Evolutionary conservation across 1,140 invertebrate species (phyloP).

Genomic region (Streblospio benedicti): DNA sequence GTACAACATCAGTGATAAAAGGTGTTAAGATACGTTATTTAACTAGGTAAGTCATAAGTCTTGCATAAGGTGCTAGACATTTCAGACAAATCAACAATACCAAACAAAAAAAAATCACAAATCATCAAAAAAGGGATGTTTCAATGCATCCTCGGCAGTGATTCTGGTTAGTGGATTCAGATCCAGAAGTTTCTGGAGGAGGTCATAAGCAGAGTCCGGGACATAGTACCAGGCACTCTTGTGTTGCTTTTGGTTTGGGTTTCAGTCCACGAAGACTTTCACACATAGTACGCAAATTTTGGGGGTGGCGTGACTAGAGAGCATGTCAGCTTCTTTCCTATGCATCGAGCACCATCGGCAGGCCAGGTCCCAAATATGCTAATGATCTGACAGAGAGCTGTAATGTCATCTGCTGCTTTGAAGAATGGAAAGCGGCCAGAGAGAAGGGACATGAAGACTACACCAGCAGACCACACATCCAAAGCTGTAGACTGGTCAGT

Average conservation of each 20-base stretch:
- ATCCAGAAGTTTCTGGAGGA: constrained; percentile 38
- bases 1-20: too few relatives aligned
- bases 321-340: constrained; percentile 53
- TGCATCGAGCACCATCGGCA: too few relatives aligned
- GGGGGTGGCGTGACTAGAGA: constrained; percentile 50
- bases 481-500: constrained; percentile 70
- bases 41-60: too few relatives aligned
- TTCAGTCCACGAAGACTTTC: constrained; percentile 15
- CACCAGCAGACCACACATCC: constrained; percentile 81
- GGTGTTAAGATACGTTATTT: too few relatives aligned
- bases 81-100: too few relatives aligned
- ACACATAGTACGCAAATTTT: constrained; percentile 45
- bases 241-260: not conserved
- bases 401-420: constrained; percentile 67
- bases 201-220: constrained; percentile 37
- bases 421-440: constrained; percentile 76
- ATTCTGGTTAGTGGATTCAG: constrained; percentile 40
- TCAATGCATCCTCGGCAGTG: constrained; percentile 38
- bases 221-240: constrained; percentile 8
- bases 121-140: constrained; percentile 34
- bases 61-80: too few relatives aligned
- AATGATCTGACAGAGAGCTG: constrained; percentile 72
- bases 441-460: constrained; percentile 72
- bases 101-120: too few relatives aligned
- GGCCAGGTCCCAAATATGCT: constrained; percentile 73